Conservation (phyloP, 2,797 vertebrate genomes). For the Danio tinwini region DNA sequence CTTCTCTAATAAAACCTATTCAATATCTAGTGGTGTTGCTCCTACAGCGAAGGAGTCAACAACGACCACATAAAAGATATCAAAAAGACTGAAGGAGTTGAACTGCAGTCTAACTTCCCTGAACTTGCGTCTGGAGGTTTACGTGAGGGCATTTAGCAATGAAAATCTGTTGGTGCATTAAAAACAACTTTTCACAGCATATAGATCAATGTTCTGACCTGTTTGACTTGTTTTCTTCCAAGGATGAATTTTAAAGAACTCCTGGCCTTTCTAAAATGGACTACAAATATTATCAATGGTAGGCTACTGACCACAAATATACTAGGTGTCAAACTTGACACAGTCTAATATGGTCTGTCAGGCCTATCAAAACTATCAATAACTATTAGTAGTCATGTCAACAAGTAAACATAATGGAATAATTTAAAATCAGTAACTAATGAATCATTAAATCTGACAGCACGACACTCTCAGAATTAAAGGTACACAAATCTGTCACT, state of each 20-base stretch:
- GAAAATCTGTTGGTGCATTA: neutral
- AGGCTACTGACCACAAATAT: neutral
- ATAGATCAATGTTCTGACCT: neutral
- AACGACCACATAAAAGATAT: neutral
- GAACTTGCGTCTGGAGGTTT: neutral
- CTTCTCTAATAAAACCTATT: neutral
- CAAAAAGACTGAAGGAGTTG: neutral
- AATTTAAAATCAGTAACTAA: too few relatives aligned
- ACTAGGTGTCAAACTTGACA: neutral
- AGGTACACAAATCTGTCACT: too few relatives aligned
- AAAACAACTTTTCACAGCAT: neutral
- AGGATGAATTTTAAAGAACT: neutral
- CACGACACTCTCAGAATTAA: too few relatives aligned
- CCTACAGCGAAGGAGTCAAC: neutral
- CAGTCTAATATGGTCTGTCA: neutral
- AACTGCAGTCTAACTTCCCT: neutral
- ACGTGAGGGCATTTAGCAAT: neutral
- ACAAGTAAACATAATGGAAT: too few relatives aligned
- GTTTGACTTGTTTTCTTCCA: neutral
- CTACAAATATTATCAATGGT: neutral
- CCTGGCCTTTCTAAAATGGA: neutral
- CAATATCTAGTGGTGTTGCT: constrained; percentile 8
- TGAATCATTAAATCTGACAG: too few relatives aligned
- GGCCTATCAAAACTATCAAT: too few relatives aligned
- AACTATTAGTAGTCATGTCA: too few relatives aligned